Evolutionary conservation across 2,888 invertebrate genomes (phyloP).

Genomic region (Invenusta paracnida): DNA sequence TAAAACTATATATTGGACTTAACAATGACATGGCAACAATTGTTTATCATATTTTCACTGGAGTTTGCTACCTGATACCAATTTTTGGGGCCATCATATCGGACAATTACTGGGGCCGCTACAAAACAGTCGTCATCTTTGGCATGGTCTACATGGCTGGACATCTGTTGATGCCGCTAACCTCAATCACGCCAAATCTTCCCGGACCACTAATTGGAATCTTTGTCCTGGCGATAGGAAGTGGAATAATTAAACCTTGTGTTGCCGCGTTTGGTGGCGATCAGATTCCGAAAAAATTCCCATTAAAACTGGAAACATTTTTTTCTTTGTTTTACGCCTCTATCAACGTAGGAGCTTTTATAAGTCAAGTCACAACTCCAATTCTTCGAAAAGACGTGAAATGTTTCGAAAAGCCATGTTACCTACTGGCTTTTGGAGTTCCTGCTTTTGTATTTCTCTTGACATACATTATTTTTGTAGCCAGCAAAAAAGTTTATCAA

Average conservation of each 20-base stretch:
- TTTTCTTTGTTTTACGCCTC: slow-evolving; percentile 87
- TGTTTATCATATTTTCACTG: slow-evolving; percentile 80
- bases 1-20: slow-evolving; percentile 73
- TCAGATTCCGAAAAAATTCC: slow-evolving; percentile 73
- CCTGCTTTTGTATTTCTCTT: too few species aligned
- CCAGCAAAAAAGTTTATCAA: background rate
- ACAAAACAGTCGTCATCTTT: slow-evolving; percentile 41
- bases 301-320: slow-evolving; percentile 72
- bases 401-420: slow-evolving; percentile 57
- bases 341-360: slow-evolving; percentile 66
- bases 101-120: slow-evolving; percentile 71
- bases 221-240: slow-evolving; percentile 76
- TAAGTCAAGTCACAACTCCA: slow-evolving; percentile 30
- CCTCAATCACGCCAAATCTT: slow-evolving; percentile 32
- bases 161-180: slow-evolving; percentile 35
- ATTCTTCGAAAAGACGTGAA: slow-evolving; percentile 51
- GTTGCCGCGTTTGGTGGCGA: slow-evolving; percentile 92
- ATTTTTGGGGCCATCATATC: slow-evolving; percentile 85
- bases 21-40: slow-evolving; percentile 73
- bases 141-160: slow-evolving; percentile 41
- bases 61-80: slow-evolving; percentile 83
- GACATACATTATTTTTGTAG: background rate
- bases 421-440: slow-evolving; percentile 73
- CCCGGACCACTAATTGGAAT: slow-evolving; percentile 68
- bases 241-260: slow-evolving; percentile 91